These are phyloP conservation scores for Crossaster papposus DNA, from an alignment of 53 echinoderm and acorn worm genomes.

Conservation along the genomic window DNA sequence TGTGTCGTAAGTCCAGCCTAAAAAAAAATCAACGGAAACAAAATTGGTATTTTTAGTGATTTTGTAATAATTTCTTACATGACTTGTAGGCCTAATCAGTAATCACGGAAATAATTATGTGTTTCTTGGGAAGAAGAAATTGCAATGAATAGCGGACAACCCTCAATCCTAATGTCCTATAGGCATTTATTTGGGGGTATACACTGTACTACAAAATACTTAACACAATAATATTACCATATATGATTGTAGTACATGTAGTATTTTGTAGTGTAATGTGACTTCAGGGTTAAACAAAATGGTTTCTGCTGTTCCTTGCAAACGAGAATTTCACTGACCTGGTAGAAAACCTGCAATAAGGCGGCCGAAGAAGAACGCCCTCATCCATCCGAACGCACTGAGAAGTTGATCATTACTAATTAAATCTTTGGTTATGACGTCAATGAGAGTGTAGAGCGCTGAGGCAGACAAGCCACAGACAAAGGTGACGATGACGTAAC, in stretches of 20 bases:
- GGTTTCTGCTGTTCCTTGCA: not conserved
- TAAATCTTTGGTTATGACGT: not conserved
- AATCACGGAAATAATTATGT: not conserved
- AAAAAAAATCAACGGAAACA: not conserved
- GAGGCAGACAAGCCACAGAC: not conserved
- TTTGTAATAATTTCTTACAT: not conserved
- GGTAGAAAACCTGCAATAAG: not conserved
- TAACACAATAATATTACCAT: no score
- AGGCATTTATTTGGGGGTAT: no score
- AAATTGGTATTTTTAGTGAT: not conserved
- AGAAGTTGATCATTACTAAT: not conserved
- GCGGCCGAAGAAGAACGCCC: not conserved
- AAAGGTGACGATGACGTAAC: not conserved
- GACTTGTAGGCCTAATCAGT: not conserved
- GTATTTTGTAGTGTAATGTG: not conserved
- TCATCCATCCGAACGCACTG: conserved; percentile 7
- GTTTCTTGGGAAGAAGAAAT: not conserved
- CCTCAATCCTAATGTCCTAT: no score
- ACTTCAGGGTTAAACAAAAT: not conserved
- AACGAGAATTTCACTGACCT: not conserved
- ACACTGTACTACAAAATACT: no score
- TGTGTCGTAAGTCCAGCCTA: conserved; percentile 1
- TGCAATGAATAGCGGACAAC: not conserved
- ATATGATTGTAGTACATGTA: not conserved
- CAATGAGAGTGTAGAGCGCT: not conserved